Evolutionary conservation across 2,113 vertebrate species (phyloP).

Genomic region (Boulengeromyrus knoepffleri): DNA sequence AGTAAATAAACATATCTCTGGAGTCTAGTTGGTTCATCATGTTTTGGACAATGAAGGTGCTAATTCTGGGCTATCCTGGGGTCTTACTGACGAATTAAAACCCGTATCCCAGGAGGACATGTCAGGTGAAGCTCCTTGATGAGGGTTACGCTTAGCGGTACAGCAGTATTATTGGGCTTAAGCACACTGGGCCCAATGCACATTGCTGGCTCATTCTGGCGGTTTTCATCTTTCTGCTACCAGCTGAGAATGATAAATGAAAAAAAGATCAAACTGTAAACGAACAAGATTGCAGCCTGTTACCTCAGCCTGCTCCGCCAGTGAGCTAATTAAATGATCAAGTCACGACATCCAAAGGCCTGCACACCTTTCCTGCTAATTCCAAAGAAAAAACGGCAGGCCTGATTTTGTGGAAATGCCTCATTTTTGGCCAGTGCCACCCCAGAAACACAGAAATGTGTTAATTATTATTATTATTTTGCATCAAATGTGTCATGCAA

Average conservation of each 20-base stretch:
- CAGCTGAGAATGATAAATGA: constrained; percentile 8
- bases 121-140: not conserved
- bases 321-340: not conserved
- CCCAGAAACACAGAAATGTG: not conserved
- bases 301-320: constrained; percentile 2
- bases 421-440: not conserved
- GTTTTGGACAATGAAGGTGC: not conserved
- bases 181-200: not conserved
- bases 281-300: not conserved
- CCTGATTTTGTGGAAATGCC: not conserved
- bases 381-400: not conserved
- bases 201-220: not conserved
- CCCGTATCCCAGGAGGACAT: no score
- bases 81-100: not conserved
- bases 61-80: not conserved
- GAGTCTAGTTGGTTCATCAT: not conserved
- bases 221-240: not conserved
- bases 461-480: not conserved
- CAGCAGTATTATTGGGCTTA: not conserved
- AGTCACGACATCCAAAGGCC: not conserved
- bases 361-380: not conserved
- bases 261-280: not conserved
- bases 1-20: not conserved
- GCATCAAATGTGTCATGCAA: not conserved
- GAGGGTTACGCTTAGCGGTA: not conserved